A percentile compares a stretch with the other conserved stretches of the same genome.
Conservation (phyloP, 2,888 invertebrate species). For the Xylota segnis region DNA sequence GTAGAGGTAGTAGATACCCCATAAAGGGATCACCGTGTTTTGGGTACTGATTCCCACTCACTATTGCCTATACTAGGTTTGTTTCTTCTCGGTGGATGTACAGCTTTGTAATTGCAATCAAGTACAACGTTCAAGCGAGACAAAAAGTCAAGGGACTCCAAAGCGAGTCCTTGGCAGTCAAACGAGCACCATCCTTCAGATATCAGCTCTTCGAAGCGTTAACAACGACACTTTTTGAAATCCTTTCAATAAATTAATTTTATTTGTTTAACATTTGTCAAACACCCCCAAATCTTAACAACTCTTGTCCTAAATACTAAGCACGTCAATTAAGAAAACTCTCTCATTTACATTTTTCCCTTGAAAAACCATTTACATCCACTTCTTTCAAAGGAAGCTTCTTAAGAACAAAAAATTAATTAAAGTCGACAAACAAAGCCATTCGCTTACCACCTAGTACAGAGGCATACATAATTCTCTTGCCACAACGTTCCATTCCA, state of each 20-base stretch:
- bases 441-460: neutral
- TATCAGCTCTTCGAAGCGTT: neutral
- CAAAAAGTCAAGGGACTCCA: too few relatives aligned
- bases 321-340: constrained; percentile 32
- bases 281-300: neutral
- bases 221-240: neutral
- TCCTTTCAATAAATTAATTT: constrained; percentile 13
- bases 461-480: constrained; percentile 15
- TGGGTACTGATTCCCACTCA: too few relatives aligned
- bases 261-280: constrained; percentile 17
- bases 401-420: constrained; percentile 32
- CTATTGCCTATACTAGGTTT: too few relatives aligned
- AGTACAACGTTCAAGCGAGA: too few relatives aligned
- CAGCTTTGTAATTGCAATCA: too few relatives aligned
- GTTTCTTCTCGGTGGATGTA: too few relatives aligned
- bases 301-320: constrained; percentile 25
- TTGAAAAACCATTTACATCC: constrained; percentile 5
- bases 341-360: constrained; percentile 15
- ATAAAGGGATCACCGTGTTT: too few relatives aligned
- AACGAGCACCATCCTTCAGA: neutral
- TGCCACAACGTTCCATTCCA: neutral
- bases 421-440: constrained; percentile 41
- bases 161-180: too few relatives aligned
- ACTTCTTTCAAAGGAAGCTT: neutral
- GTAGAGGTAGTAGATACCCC: too few relatives aligned